A percentile compares a stretch with the other conserved stretches of the same genome.
Conservation (phyloP, 2,113 vertebrate genomes). For the Entomyzon cyanotis region DNA sequence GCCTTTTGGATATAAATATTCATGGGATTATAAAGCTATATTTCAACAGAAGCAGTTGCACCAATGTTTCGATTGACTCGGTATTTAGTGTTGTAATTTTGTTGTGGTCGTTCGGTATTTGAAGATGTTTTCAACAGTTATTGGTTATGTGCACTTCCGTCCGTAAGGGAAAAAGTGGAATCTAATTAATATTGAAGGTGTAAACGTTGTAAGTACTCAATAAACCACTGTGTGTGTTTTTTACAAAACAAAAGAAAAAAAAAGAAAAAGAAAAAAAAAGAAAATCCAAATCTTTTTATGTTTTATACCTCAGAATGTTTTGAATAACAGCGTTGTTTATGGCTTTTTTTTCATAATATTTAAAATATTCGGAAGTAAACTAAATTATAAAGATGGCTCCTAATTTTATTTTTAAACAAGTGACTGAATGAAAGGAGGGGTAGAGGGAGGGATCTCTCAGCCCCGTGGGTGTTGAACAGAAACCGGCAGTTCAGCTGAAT, state of each 20-base stretch:
- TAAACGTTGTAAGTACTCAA: constrained; percentile 94
- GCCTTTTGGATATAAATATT: constrained; percentile 83
- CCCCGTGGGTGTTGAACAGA: neutral
- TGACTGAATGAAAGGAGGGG: neutral
- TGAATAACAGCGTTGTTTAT: constrained; percentile 76
- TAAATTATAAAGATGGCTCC: constrained; percentile 74
- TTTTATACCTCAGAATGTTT: constrained; percentile 78
- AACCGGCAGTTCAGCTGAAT: neutral
- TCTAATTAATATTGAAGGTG: constrained; percentile 91
- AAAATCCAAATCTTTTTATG: constrained; percentile 72
- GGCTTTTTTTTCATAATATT: constrained; percentile 77
- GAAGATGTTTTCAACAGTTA: constrained; percentile 80
- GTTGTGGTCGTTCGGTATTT: constrained; percentile 76
- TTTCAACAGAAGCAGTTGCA: constrained; percentile 75
- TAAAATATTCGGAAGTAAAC: constrained; percentile 81
- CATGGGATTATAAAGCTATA: constrained; percentile 78
- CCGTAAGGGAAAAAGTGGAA: constrained; percentile 80
- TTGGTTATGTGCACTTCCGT: constrained; percentile 86
- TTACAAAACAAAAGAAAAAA: constrained; percentile 48
- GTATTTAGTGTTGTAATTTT: constrained; percentile 77
- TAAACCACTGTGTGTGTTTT: constrained; percentile 91
- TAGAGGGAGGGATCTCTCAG: neutral
- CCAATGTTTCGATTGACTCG: constrained; percentile 72
- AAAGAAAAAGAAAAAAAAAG: neutral
- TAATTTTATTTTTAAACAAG: constrained; percentile 70